Percentiles rank a stretch among this genome's conserved stretches.
Evolutionary conservation across 1,140 invertebrate genomes (phyloP).

Genomic region (Paraescarpia echinospica): DNA sequence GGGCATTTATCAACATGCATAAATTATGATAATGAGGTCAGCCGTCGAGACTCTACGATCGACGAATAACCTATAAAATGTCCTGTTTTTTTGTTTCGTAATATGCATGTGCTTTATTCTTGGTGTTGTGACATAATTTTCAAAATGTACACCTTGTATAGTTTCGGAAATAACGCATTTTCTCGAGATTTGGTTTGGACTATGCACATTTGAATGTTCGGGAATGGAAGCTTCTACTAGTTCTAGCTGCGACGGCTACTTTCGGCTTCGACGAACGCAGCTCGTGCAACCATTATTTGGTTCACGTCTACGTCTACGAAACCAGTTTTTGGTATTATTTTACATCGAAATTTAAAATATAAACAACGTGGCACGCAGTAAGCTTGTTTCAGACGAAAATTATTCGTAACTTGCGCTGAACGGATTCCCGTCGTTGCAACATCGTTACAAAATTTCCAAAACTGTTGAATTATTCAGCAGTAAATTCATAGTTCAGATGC

Average conservation of each 20-base stretch:
- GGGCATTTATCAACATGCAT: neutral
- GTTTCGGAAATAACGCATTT: neutral
- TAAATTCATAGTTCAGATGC: neutral
- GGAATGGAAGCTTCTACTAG: neutral
- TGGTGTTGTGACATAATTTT: neutral
- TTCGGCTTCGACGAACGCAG: neutral
- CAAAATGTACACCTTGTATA: neutral
- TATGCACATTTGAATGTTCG: neutral
- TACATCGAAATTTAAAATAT: neutral
- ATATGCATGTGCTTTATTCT: neutral
- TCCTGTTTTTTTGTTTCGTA: neutral
- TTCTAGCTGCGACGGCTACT: neutral
- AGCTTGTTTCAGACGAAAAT: neutral
- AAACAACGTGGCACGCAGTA: neutral
- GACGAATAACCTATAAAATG: neutral
- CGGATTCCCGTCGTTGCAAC: neutral
- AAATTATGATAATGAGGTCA: conserved; percentile 6
- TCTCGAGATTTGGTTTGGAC: neutral
- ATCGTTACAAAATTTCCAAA: neutral
- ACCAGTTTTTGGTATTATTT: neutral
- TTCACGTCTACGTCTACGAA: neutral
- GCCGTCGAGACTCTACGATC: neutral
- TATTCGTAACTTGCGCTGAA: neutral
- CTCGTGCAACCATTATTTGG: neutral
- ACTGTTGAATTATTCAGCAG: neutral